Conservation (phyloP, 2,113 vertebrate species). For the Ginglymostoma cirratum region DNA sequence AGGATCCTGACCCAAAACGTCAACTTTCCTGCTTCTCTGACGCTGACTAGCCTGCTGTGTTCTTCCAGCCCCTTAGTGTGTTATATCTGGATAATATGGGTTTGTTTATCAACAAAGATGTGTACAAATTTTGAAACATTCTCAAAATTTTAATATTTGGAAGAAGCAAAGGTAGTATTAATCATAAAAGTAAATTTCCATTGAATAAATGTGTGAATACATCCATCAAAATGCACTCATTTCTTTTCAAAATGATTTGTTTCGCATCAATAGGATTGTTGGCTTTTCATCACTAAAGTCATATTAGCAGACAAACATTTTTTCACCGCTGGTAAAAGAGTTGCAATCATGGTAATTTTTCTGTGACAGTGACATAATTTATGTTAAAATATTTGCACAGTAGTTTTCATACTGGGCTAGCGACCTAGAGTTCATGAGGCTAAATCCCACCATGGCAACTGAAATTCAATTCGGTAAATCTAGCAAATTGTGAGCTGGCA, state of each 20-base stretch:
- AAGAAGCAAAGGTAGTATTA: background rate
- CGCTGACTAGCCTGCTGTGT: too few species aligned
- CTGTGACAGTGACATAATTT: background rate
- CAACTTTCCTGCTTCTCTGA: too few species aligned
- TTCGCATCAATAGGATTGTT: background rate
- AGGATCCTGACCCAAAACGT: too few species aligned
- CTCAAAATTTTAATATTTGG: background rate
- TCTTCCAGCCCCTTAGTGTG: too few species aligned
- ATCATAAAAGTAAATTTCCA: background rate
- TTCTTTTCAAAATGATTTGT: background rate
- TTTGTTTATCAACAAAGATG: background rate
- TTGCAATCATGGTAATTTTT: background rate
- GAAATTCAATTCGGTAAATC: conserved; percentile 8
- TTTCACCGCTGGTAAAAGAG: background rate
- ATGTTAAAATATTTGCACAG: background rate
- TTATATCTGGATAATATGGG: background rate
- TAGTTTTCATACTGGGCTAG: background rate
- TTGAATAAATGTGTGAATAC: background rate
- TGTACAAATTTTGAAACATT: background rate
- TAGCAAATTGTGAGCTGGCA: background rate
- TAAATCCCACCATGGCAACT: background rate
- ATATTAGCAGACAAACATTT: background rate
- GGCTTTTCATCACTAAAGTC: background rate
- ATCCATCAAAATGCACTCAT: background rate
- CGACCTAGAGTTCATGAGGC: background rate